These are phyloP conservation scores for Rhorus exstirpatorius DNA, from an alignment of 2,888 invertebrate genomes.

Conservation along the genomic window DNA sequence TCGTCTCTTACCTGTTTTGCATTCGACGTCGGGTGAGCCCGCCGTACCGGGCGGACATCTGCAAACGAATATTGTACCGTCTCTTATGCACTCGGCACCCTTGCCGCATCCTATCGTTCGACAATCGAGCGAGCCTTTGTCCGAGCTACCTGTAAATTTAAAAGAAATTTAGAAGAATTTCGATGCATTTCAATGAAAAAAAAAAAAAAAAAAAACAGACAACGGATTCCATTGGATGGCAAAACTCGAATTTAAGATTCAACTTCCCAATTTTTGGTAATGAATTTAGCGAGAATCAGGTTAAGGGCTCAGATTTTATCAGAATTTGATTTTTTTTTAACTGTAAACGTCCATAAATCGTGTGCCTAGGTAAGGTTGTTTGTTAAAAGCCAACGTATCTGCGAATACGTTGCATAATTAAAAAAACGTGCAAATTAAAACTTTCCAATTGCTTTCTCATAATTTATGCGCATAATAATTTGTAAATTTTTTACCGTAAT, in stretches of 20 bases:
- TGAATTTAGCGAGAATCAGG: too few relatives aligned
- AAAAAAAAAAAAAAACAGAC: background rate
- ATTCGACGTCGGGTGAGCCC: slow-evolving; percentile 91
- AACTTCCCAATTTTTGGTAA: too few relatives aligned
- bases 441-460: too few relatives aligned
- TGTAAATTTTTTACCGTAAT: too few relatives aligned
- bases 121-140: slow-evolving; percentile 89
- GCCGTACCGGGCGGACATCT: slow-evolving; percentile 92
- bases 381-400: too few relatives aligned
- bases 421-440: too few relatives aligned
- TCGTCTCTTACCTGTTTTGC: slow-evolving; percentile 88
- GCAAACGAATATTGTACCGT: slow-evolving; percentile 94
- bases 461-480: too few relatives aligned
- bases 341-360: too few relatives aligned
- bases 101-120: slow-evolving; percentile 94
- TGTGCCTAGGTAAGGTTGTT: too few relatives aligned
- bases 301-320: too few relatives aligned
- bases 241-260: background rate
- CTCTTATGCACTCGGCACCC: slow-evolving; percentile 95
- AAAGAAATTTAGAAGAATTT: slow-evolving; percentile 6
- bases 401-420: too few relatives aligned
- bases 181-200: background rate
- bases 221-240: background rate
- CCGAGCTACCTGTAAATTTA: slow-evolving; percentile 78
- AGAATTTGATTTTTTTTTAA: too few relatives aligned